Percentiles rank a stretch among this genome's conserved stretches.
Conservation (phyloP, 2,797 vertebrate species). For the Gila robusta region DNA sequence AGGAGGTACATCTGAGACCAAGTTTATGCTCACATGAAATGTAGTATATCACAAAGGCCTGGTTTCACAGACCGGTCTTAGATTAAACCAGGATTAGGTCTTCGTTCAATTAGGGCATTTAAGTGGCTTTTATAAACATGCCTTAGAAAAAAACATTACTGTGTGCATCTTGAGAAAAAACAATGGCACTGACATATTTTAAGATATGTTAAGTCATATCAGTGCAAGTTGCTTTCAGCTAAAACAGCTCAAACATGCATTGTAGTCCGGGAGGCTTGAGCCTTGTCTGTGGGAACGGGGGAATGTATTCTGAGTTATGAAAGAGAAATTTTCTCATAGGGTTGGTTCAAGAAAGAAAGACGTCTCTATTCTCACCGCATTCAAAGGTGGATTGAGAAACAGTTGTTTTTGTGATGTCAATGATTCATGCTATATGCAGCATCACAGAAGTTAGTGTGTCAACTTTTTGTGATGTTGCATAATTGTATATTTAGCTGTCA, state of each 20-base stretch:
- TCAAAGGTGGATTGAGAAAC: slow-evolving; percentile 19
- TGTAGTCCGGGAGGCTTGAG: too few species aligned
- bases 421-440: not conserved
- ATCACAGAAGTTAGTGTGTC: not conserved
- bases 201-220: too few species aligned
- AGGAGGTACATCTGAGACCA: not conserved
- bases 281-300: too few species aligned
- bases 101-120: too few species aligned
- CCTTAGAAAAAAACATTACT: too few species aligned
- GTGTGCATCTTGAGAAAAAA: too few species aligned
- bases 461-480: not conserved
- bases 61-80: not conserved
- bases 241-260: too few species aligned
- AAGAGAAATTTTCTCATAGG: not conserved
- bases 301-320: not conserved
- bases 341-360: not conserved
- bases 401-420: not conserved
- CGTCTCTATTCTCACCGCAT: not conserved
- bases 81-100: not conserved
- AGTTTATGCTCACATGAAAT: not conserved
- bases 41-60: not conserved
- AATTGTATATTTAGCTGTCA: not conserved
- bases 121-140: too few species aligned
- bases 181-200: too few species aligned
- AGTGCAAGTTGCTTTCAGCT: too few species aligned